Evolutionary conservation across 2,113 vertebrate genomes (phyloP).

Genomic region (Hippocampus zosterae): DNA sequence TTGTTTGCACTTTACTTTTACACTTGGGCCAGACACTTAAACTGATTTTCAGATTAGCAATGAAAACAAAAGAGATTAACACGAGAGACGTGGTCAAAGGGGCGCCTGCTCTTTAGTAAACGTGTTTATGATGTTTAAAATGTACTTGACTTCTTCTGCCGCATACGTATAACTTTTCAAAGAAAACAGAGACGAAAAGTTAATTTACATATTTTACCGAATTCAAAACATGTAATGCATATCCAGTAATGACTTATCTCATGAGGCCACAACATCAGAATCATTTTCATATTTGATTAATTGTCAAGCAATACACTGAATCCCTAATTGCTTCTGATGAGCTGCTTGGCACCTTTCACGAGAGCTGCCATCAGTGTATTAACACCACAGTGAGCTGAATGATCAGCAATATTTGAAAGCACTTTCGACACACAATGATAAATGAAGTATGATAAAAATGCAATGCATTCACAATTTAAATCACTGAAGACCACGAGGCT

Average conservation of each 20-base stretch:
- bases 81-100: no score
- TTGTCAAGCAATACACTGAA: conserved; percentile 4
- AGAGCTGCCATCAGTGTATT: conserved; percentile 11
- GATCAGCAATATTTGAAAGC: conserved; percentile 10
- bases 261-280: not conserved
- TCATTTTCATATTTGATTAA: conserved; percentile 15
- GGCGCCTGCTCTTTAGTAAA: not conserved
- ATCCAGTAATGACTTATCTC: conserved; percentile 1
- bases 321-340: conserved; percentile 14
- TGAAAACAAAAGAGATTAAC: not conserved
- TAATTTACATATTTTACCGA: not conserved
- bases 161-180: not conserved
- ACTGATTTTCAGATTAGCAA: conserved; percentile 8
- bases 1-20: conserved; percentile 9
- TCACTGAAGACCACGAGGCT: not conserved
- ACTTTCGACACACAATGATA: conserved; percentile 7
- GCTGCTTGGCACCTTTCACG: conserved; percentile 11
- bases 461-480: conserved; percentile 1
- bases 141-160: not conserved
- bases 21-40: not conserved
- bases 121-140: not conserved
- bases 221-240: conserved; percentile 2
- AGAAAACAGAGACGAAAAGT: not conserved
- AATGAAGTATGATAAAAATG: conserved; percentile 9
- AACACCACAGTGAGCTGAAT: conserved; percentile 7